Evolutionary conservation across 2,888 invertebrate species (phyloP).

Genomic region (Actias luna): DNA sequence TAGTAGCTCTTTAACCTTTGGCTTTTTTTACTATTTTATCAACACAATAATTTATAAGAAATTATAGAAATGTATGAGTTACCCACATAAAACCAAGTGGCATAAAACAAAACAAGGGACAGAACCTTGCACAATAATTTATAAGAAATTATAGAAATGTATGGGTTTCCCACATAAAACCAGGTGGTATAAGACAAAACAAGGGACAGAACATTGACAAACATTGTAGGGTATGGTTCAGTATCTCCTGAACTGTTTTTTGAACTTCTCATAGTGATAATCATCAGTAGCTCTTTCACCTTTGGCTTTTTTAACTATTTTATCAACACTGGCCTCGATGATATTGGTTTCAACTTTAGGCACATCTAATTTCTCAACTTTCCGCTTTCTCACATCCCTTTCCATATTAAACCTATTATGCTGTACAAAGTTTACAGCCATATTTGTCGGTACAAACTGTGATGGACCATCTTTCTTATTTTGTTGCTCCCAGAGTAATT

Average conservation of each 20-base stretch:
- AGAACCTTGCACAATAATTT: too few relatives aligned
- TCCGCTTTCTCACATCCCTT: slow-evolving; percentile 83
- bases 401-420: slow-evolving; percentile 98
- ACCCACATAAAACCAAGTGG: too few relatives aligned
- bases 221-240: slow-evolving; percentile 47
- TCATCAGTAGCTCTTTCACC: slow-evolving; percentile 98
- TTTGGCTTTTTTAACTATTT: slow-evolving; percentile 84
- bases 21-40: too few relatives aligned
- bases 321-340: slow-evolving; percentile 72
- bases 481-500: slow-evolving; percentile 92
- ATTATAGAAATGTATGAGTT: too few relatives aligned
- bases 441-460: slow-evolving; percentile 98
- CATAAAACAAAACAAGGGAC: too few relatives aligned
- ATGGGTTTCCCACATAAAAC: background rate
- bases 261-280: slow-evolving; percentile 97
- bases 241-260: slow-evolving; percentile 96
- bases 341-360: slow-evolving; percentile 59
- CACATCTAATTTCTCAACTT: slow-evolving; percentile 77
- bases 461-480: slow-evolving; percentile 96
- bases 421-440: slow-evolving; percentile 99
- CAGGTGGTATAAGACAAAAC: background rate
- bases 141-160: background rate
- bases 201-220: background rate
- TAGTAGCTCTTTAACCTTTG: too few relatives aligned
- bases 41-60: background rate